These are phyloP conservation scores for Andrena praecox DNA, from an alignment of 2,888 invertebrate genomes.

Conservation along the genomic window DNA sequence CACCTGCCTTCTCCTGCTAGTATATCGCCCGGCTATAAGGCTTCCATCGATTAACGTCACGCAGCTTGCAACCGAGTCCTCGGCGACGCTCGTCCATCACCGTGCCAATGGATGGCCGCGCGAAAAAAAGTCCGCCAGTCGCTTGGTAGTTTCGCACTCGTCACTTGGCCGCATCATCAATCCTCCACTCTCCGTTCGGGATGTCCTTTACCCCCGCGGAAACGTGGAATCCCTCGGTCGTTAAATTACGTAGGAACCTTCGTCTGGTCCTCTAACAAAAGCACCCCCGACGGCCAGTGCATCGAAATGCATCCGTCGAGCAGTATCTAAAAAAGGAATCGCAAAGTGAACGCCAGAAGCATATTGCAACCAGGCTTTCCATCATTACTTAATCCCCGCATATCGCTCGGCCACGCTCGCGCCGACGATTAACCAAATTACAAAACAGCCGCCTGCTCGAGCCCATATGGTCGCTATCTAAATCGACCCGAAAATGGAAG, in stretches of 20 bases:
- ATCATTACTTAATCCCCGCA: constrained; percentile 41
- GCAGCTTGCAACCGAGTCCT: constrained; percentile 33
- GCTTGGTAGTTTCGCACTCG: background rate
- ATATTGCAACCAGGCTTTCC: constrained; percentile 33
- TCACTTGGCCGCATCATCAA: background rate
- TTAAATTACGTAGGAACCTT: background rate
- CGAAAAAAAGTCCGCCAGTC: background rate
- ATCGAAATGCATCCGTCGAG: constrained; percentile 15
- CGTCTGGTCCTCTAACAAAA: background rate
- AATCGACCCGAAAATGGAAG: background rate
- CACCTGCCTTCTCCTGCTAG: constrained; percentile 57
- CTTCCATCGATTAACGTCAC: constrained; percentile 60
- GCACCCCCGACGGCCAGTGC: constrained; percentile 5
- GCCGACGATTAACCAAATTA: constrained; percentile 35
- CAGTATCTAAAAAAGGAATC: constrained; percentile 6
- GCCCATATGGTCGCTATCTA: background rate
- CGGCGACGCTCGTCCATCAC: constrained; percentile 40
- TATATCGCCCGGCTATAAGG: constrained; percentile 56
- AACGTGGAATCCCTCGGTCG: too few species aligned
- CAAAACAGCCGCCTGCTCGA: constrained; percentile 20
- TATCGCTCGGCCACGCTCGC: constrained; percentile 15
- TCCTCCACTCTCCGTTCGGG: background rate
- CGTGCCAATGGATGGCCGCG: constrained; percentile 11
- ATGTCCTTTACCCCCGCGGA: too few species aligned
- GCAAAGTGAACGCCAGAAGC: constrained; percentile 7